Conservation (phyloP, 1,140 invertebrate species). For the Gonatopus flavifemur region DNA sequence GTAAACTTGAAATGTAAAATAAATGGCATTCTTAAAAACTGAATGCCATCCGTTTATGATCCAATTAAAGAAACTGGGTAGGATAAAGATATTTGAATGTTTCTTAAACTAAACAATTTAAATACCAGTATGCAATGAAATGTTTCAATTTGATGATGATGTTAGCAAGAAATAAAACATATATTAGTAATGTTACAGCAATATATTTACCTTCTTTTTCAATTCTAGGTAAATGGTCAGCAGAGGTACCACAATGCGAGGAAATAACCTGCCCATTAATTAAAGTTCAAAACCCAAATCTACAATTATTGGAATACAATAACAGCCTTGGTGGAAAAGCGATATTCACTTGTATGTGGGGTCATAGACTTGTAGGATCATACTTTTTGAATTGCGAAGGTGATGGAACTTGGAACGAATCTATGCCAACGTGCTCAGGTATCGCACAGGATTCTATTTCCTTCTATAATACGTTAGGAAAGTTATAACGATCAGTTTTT, state of each 20-base stretch:
- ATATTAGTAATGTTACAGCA: too few species aligned
- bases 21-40: too few species aligned
- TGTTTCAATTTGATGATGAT: too few species aligned
- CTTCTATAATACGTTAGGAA: slow-evolving; percentile 21
- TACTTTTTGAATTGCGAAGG: slow-evolving; percentile 75
- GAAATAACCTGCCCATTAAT: slow-evolving; percentile 73
- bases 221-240: slow-evolving; percentile 76
- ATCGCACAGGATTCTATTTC: slow-evolving; percentile 28
- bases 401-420: slow-evolving; percentile 76
- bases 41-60: too few species aligned
- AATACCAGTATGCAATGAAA: too few species aligned
- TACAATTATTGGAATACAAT: slow-evolving; percentile 66
- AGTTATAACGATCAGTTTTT: not conserved
- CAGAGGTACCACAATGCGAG: slow-evolving; percentile 69
- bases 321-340: slow-evolving; percentile 69
- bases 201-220: too few species aligned
- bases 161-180: too few species aligned
- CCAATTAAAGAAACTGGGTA: too few species aligned
- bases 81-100: too few species aligned
- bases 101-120: too few species aligned
- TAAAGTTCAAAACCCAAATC: slow-evolving; percentile 54
- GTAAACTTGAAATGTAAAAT: too few species aligned
- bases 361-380: slow-evolving; percentile 72
- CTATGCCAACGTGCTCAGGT: slow-evolving; percentile 74
- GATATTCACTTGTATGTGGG: slow-evolving; percentile 80